Conservation (phyloP, 2,888 invertebrate species). For the Subacronicta megacephala region DNA sequence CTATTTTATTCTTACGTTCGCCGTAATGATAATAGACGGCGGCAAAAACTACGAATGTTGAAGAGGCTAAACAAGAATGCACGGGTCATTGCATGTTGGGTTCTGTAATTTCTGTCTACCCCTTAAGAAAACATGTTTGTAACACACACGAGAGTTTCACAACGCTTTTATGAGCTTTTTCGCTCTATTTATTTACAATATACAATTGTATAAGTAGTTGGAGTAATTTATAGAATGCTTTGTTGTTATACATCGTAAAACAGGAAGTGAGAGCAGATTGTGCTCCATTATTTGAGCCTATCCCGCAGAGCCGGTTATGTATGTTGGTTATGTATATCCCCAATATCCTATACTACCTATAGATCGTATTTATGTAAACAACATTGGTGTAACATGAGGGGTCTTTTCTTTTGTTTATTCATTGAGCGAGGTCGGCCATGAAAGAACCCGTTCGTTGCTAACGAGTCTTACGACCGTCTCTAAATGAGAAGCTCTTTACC, state of each 20-base stretch:
- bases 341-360: background rate
- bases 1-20: too few species aligned
- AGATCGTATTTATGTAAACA: conserved; percentile 20
- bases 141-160: background rate
- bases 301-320: conserved; percentile 3
- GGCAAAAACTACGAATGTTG: too few species aligned
- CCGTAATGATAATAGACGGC: too few species aligned
- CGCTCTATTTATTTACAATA: conserved; percentile 11
- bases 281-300: conserved; percentile 36
- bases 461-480: background rate
- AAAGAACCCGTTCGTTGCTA: too few species aligned
- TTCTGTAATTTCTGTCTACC: too few species aligned
- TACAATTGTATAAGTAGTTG: conserved; percentile 25
- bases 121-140: too few species aligned
- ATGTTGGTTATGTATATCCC: too few species aligned
- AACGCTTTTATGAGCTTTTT: background rate
- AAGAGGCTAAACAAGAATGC: too few species aligned
- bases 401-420: conserved; percentile 24
- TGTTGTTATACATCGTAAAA: conserved; percentile 33
- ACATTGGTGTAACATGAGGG: conserved; percentile 25
- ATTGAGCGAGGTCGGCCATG: background rate
- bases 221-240: conserved; percentile 21
- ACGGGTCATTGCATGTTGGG: too few species aligned
- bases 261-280: conserved; percentile 42
- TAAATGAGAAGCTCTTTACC: background rate